Evolutionary conservation across 2,113 vertebrate species (phyloP).

Genomic region (Oreochromis aureus): DNA sequence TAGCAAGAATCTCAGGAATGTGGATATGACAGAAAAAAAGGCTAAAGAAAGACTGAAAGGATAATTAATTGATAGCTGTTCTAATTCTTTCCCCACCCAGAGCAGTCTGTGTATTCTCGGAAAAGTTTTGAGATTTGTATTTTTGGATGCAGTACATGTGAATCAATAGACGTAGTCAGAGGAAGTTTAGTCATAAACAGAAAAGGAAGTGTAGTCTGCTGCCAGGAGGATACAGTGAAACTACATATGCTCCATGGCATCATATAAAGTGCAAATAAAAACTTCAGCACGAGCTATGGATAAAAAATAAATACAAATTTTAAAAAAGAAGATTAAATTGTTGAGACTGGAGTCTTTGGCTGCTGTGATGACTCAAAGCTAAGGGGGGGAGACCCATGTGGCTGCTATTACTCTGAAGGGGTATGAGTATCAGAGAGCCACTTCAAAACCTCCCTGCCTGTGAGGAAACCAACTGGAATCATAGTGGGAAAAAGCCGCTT

Average conservation of each 20-base stretch:
- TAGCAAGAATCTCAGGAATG: not conserved
- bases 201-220: not conserved
- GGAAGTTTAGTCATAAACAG: conserved; percentile 37
- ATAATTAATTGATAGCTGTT: not conserved
- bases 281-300: not conserved
- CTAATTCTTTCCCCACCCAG: not conserved
- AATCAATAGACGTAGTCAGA: conserved; percentile 11
- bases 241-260: not conserved
- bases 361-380: conserved; percentile 12
- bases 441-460: conserved; percentile 47
- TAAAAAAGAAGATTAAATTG: not conserved
- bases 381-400: conserved; percentile 21
- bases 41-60: not conserved
- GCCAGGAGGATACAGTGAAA: not conserved
- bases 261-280: not conserved
- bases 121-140: conserved; percentile 33
- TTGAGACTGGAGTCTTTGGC: not conserved
- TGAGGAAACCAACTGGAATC: conserved; percentile 17
- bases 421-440: conserved; percentile 37
- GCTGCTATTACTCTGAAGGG: conserved; percentile 58
- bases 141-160: conserved; percentile 29
- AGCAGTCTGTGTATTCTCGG: conserved; percentile 8
- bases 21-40: not conserved
- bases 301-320: accelerated
- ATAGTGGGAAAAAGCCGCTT: conserved; percentile 3